Conservation (phyloP, 2,113 vertebrate genomes). For the human region DNA sequence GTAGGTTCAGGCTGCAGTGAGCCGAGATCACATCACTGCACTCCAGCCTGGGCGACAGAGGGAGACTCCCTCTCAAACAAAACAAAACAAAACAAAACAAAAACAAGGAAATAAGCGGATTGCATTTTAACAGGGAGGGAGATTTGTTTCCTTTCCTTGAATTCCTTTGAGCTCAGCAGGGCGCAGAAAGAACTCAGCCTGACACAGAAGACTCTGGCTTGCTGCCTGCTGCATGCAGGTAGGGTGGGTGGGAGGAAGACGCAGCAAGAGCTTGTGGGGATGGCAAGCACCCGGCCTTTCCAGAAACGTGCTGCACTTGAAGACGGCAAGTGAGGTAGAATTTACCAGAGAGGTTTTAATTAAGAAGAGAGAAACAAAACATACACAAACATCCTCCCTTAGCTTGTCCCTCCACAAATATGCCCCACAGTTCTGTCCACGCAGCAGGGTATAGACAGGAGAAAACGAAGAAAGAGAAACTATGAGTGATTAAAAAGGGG, state of each 20-base stretch:
- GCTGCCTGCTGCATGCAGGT: not conserved
- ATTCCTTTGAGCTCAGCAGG: slow-evolving; percentile 68
- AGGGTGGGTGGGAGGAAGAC: not conserved
- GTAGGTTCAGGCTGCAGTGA: no score
- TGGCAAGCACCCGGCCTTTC: slow-evolving; percentile 38
- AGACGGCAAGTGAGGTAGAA: slow-evolving; percentile 23
- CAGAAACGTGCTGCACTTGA: slow-evolving; percentile 7
- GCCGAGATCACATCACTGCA: no score
- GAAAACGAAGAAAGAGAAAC: slow-evolving; percentile 21
- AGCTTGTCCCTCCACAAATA: not conserved
- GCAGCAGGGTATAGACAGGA: not conserved
- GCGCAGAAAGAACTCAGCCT: slow-evolving; percentile 40
- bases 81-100: no score
- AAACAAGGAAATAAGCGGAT: not conserved
- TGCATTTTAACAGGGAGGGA: not conserved
- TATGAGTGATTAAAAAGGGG: not conserved
- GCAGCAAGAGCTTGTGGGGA: not conserved
- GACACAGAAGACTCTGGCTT: not conserved
- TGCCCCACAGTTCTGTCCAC: not conserved
- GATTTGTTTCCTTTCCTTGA: slow-evolving; percentile 60
- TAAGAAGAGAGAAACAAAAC: slow-evolving; percentile 28
- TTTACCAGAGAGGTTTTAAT: slow-evolving; percentile 12
- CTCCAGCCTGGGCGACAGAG: no score
- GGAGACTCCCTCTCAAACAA: no score
- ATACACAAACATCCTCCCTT: not conserved